Evolutionary conservation across 37 sponge, comb jelly and placozoan species (phyloP), one percentile per base, ranked within the genome.

Genomic region (Cliona cf. orientalis): DNA sequence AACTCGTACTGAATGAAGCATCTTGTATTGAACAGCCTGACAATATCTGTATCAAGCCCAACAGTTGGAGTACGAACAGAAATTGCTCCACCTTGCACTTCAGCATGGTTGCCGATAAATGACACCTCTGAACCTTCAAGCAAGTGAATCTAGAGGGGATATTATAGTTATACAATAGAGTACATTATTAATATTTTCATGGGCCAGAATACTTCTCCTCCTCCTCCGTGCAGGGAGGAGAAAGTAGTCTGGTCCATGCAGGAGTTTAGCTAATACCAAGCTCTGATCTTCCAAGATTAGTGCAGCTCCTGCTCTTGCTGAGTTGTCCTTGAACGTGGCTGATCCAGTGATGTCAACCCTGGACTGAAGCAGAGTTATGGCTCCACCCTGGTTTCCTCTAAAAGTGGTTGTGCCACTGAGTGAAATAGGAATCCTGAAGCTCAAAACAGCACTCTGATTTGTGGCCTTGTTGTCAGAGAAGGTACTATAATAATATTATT

Each of bases 1-100:
- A 40, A 36, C 5, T 69, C 42, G 49, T 89, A 89, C 69, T 89
- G 90, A 41, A 89, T 67, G 62, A 89, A 89, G 67, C 90, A 89
- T 40, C 59, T 22, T 1, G 74, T 42, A 39, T 89, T 89, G 74
- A 83, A 74, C n/a, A 83, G 38, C 28, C 69, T 36, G 31, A 82
- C 46, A 39, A 83, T 62, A 32, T 71, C 72, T 5, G 26, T 71
- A 66, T 78, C 78, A 23, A 74, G 69, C 39, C 67, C 74, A 26
- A 78, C 56, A 29, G 80, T 58, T 37, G 71, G 71, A 36, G 46
- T 60, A 1, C 67, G 62, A 4, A 84, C 84, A n/a, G 63, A 84
- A 29, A 89, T 84, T 21, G 84, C 90, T n/a, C 75, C 90, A 45
- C 90, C 90, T 23, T 41, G 28, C 23, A 37, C 23, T 0, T 29